Evolutionary conservation across 2,797 vertebrate genomes (phyloP).

Genomic region (Crax fasciolata): DNA sequence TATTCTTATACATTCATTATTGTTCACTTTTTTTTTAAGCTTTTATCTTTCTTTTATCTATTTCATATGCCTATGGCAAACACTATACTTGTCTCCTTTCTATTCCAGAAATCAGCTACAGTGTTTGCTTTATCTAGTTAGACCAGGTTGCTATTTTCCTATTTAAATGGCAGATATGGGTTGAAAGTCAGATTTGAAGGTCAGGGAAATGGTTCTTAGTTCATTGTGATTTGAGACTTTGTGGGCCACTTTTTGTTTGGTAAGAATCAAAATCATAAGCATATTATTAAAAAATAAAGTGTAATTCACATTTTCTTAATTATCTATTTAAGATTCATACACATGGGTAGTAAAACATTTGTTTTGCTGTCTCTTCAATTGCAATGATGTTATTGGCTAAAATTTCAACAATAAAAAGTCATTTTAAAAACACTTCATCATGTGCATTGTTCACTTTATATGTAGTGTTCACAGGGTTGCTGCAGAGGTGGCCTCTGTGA

Average conservation of each 20-base stretch:
- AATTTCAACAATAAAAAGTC: not conserved
- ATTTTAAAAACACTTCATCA: not conserved
- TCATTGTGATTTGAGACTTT: slow-evolving; percentile 39
- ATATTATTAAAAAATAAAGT: not conserved
- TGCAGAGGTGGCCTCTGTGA: not conserved
- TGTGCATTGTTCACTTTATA: not conserved
- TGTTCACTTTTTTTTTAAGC: slow-evolving; percentile 56
- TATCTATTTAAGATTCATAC: not conserved
- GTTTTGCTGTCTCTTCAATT: not conserved
- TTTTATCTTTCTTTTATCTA: slow-evolving; percentile 81
- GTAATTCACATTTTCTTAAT: not conserved
- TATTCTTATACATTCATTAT: slow-evolving; percentile 70
- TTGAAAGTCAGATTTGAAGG: slow-evolving; percentile 81
- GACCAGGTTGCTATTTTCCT: slow-evolving; percentile 65
- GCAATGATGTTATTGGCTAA: not conserved
- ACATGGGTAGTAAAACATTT: not conserved
- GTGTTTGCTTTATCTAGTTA: slow-evolving; percentile 73
- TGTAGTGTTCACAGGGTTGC: not conserved
- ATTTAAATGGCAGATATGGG: slow-evolving; percentile 79
- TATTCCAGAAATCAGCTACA: slow-evolving; percentile 60
- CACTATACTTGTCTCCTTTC: slow-evolving; percentile 55
- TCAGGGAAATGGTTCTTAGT: slow-evolving; percentile 63
- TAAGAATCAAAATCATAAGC: not conserved
- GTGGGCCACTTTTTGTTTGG: not conserved
- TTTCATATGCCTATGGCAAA: slow-evolving; percentile 79